Conservation (phyloP, 2,888 invertebrate species). For the Ornithoptera alexandrae region DNA sequence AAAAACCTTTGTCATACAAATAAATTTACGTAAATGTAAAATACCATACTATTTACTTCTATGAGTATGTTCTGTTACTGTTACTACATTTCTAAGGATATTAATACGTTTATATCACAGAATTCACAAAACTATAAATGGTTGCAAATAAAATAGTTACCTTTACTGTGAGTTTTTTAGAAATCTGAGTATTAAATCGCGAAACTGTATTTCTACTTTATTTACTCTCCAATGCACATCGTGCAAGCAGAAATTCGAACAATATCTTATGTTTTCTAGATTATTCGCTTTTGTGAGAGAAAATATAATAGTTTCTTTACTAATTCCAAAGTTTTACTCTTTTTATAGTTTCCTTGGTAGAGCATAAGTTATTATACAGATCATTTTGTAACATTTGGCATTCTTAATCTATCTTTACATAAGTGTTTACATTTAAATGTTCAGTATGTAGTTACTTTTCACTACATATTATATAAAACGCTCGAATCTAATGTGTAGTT, state of each 20-base stretch:
- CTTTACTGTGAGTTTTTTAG: neutral
- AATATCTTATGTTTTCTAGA: conserved; percentile 76
- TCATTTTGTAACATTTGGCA: neutral
- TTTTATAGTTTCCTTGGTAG: neutral
- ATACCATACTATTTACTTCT: too few relatives aligned
- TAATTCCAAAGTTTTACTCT: conserved; percentile 55
- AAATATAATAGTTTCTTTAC: conserved; percentile 72
- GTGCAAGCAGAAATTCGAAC: conserved; percentile 73
- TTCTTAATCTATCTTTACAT: too few relatives aligned
- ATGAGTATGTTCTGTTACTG: too few relatives aligned
- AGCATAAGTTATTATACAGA: neutral
- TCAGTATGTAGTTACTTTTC: too few relatives aligned
- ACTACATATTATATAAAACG: too few relatives aligned
- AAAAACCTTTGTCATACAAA: too few relatives aligned
- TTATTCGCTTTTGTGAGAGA: conserved; percentile 76
- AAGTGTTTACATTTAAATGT: too few relatives aligned
- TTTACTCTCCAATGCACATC: conserved; percentile 56
- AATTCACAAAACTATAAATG: too few relatives aligned
- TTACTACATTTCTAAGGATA: too few relatives aligned
- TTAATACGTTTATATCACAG: too few relatives aligned
- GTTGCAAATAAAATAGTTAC: neutral
- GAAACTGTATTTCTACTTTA: neutral
- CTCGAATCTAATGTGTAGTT: neutral
- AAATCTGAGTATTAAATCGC: neutral
- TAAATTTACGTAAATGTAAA: too few relatives aligned